Base-by-base conservation (phyloP, 2,797 vertebrate genomes). In the Clamator glandarius region DNA sequence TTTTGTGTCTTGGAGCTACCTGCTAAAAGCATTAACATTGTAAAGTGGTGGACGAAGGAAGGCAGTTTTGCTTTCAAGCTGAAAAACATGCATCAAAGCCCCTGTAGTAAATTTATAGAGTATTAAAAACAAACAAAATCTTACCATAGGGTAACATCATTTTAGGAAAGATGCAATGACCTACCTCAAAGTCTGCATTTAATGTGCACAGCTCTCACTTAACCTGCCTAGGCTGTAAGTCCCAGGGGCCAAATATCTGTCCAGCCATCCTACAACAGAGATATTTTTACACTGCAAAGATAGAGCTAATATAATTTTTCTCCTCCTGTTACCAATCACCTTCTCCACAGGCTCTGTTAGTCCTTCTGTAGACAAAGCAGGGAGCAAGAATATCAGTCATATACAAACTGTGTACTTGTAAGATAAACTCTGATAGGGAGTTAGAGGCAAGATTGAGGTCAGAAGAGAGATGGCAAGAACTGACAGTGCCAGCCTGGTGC, bases 21-120 rank as follows among this genome's bases (percentile, higher is more conserved):
- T 94, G 95, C 77, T 92, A 92, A 96, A 95, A 88, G 48, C 91
- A 94, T 96, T 96, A 96, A 92, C 91, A 93, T 81, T 85, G 85
- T 93, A 84, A 94, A 94, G 80, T 55, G 59, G 66, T 50, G 89
- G 80, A 88, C 26, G 31, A 89, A 87, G 86, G 78, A 87, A 92
- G 76, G 70, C 13, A 73, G 91, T 82, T 92, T 73, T 79, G 36
- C 89, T 96, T 97, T 96, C 92, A 96, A 96, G 96, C 80, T 92
- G 83, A 90, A 96, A 95, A 95, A 88, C 89, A 80, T 36, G 85
- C 95, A 92, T 95, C 93, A 96, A 96, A 97, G 89, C 41, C 42
- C 67, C 82, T 69, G 84, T 83, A 95, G 91, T 87, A 92, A 91
- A 89, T 95, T 86, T 88, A 74, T 28, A 70, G 91, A 82, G 79